phyloP scores from a whole-genome alignment of 2,888 invertebrate species.

The Epinotia nisella region DNA sequence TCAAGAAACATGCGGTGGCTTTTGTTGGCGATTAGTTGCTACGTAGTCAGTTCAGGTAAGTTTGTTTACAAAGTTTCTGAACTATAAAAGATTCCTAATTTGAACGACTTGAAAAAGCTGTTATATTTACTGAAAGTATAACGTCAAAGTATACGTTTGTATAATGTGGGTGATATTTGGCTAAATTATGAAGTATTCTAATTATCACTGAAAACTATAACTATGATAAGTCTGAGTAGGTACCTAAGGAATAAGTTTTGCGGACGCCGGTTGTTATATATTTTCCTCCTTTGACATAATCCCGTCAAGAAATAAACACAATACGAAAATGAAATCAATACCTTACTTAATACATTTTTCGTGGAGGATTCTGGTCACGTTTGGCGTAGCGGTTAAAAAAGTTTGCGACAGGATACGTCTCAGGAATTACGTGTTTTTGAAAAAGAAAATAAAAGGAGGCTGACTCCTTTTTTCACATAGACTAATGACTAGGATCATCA shows the following conservation, averaged over 20 bases:
- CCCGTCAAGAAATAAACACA: neutral
- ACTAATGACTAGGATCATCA: no score
- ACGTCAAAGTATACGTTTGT: neutral
- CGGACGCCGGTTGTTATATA: neutral
- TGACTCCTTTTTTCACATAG: neutral
- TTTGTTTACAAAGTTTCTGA: conserved; percentile 44
- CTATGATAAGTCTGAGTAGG: no score
- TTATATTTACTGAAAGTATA: neutral
- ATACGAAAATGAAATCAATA: conserved; percentile 35
- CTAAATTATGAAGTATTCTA: neutral
- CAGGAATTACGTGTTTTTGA: conserved; percentile 33
- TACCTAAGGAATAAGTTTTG: neutral
- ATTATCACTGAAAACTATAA: neutral
- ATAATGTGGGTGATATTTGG: neutral
- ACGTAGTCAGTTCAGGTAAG: conserved; percentile 68
- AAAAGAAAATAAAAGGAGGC: conserved; percentile 29
- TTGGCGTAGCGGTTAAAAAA: conserved; percentile 53
- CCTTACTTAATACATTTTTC: conserved; percentile 27
- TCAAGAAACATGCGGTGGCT: conserved; percentile 70
- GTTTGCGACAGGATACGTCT: conserved; percentile 37
- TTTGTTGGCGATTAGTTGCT: conserved; percentile 58
- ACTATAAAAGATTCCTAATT: neutral
- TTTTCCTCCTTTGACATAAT: neutral
- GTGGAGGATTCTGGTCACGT: conserved; percentile 60
- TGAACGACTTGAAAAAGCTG: neutral